A percentile compares a stretch with the other conserved stretches of the same genome.
phyloP scores from a whole-genome alignment of 2,113 vertebrate genomes.

The Ptilonorhynchus violaceus region DNA sequence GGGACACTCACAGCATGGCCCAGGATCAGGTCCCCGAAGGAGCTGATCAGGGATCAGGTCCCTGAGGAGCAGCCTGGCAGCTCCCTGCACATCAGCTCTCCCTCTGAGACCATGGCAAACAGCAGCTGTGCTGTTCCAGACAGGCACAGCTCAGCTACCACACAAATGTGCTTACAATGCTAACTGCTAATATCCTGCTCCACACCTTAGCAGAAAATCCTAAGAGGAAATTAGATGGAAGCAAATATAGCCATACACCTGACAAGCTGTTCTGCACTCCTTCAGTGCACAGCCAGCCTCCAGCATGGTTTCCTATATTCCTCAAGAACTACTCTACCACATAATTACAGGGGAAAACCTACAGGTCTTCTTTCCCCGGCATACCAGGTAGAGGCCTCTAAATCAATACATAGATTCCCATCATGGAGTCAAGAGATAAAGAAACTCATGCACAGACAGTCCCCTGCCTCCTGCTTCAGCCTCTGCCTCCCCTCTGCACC shows the following conservation, averaged over 20 bases:
- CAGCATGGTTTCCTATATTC: neutral
- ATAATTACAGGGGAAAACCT: neutral
- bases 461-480: neutral
- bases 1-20: neutral
- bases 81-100: neutral
- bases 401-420: constrained; percentile 5
- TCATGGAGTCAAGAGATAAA: neutral
- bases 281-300: neutral
- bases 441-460: neutral
- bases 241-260: neutral
- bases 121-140: neutral
- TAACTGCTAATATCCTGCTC: neutral
- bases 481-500: neutral
- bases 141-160: neutral
- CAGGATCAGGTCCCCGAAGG: neutral
- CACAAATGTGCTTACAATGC: neutral
- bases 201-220: neutral
- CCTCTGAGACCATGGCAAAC: neutral
- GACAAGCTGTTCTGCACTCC: neutral
- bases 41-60: neutral
- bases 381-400: neutral
- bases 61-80: neutral
- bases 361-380: neutral
- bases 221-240: neutral
- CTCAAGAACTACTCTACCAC: neutral